Evolutionary conservation across 2,888 invertebrate species (phyloP), one percentile per base, ranked within the genome.

Genomic region (Hylaea fasciaria): DNA sequence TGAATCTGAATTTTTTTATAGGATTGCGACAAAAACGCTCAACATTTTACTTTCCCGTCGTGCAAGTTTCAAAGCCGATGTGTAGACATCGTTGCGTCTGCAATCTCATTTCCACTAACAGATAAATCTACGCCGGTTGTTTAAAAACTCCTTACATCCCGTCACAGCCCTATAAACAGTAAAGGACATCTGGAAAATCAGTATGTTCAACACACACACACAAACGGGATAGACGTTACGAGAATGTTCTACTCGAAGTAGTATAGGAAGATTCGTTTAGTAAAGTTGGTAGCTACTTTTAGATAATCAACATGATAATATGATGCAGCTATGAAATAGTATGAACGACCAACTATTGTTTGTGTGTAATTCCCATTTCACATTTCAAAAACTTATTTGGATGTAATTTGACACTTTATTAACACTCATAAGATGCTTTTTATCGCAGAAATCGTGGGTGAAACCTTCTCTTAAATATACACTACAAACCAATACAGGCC

Each of bases 111-210:
- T 71, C 63, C 71, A 79, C 77, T 76, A 75, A 72, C 66, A 76
- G 79, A 83, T 83, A 85, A 83, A 85, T 87, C 85, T 80, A 73
- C 69, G 69, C 64, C 72, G 77, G 79, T 79, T 81, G 77, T 88
- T 89, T 85, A 83, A 86, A 83, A 80, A 81, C 79, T 82, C 85
- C 85, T 84, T 87, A 85, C 76, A 62, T 56, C 48, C 56, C n/a
- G n/a, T 32, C 14, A 40, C 48, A 29, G 9, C 10, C 17, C 17
- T 14, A 44, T 10, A 11, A 14, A 44, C 56, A 62, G 61, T 57
- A 62, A 9, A 51, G 32, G 32, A 35, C 16, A 13, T 12, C 22
- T 22, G 44, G 17, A 22, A 44, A 28, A n/a, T 17, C 8, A n/a
- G 7, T n/a, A 0, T 22, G 4, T n/a, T 11, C 22, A n/a, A 22